Evolutionary conservation across 2,888 invertebrate genomes (phyloP).

Genomic region (Drosophila quinaria): DNA sequence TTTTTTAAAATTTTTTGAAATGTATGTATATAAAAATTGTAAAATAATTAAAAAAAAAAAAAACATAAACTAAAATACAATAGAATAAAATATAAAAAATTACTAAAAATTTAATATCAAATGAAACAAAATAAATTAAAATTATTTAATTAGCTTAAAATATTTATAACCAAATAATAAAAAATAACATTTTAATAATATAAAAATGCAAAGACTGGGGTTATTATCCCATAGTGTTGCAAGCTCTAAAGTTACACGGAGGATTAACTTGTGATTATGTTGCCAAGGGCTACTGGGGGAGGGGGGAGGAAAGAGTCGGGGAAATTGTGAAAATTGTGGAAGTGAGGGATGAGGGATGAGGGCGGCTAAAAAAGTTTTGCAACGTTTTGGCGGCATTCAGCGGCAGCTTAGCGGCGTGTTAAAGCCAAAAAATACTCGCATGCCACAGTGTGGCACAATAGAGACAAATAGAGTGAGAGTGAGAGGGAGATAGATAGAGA

Average conservation of each 20-base stretch:
- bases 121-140: too few relatives aligned
- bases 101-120: too few relatives aligned
- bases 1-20: too few relatives aligned
- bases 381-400: conserved; percentile 41
- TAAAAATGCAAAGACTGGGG: too few relatives aligned
- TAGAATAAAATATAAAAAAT: too few relatives aligned
- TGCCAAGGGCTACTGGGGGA: conserved; percentile 37
- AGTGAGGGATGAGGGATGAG: not conserved
- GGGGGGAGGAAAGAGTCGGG: not conserved
- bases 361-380: conserved; percentile 44
- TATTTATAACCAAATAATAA: too few relatives aligned
- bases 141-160: too few relatives aligned
- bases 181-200: too few relatives aligned
- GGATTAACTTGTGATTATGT: conserved; percentile 80
- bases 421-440: conserved; percentile 46
- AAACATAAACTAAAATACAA: too few relatives aligned
- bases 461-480: not conserved
- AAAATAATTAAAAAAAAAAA: too few relatives aligned
- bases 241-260: conserved; percentile 73
- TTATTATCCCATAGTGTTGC: not conserved
- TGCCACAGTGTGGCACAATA: conserved; percentile 41
- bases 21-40: too few relatives aligned
- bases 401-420: conserved; percentile 63
- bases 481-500: not conserved
- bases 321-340: not conserved